phyloP scores from a whole-genome alignment of 2,797 vertebrate genomes.

The Falco biarmicus region DNA sequence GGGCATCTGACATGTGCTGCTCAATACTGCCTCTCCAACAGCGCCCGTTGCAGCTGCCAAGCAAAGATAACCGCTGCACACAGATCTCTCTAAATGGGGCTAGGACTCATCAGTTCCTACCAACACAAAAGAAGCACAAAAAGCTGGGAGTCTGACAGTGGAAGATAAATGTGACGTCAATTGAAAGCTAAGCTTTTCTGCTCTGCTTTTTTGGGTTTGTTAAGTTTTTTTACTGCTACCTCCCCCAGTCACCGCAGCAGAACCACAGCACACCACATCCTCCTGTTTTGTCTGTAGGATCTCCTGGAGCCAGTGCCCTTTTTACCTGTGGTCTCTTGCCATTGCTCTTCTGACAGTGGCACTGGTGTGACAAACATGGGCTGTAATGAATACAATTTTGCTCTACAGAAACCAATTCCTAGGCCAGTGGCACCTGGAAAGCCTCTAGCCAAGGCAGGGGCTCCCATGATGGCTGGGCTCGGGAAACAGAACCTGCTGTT shows the following conservation, averaged over 20 bases:
- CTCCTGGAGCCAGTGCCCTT: background rate
- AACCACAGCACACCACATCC: background rate
- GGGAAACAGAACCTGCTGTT: background rate
- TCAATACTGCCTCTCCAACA: background rate
- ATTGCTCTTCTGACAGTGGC: background rate
- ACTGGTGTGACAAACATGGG: background rate
- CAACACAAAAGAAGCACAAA: background rate
- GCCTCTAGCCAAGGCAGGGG: background rate
- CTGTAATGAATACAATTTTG: background rate
- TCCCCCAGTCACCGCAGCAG: background rate
- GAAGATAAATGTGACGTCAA: background rate
- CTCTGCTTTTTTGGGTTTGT: background rate
- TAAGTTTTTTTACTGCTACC: background rate
- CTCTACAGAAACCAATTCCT: background rate
- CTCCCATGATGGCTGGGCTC: background rate
- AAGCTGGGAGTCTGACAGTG: background rate
- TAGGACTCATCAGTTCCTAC: background rate
- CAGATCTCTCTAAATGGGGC: background rate
- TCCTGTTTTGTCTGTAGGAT: background rate
- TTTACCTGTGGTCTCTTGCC: background rate
- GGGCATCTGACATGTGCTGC: background rate
- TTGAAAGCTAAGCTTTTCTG: background rate
- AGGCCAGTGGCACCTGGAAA: background rate
- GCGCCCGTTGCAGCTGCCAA: background rate
- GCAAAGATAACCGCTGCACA: constrained; percentile 2